Evolutionary conservation across 30 jellyfish, hydroid and myxozoan genomes (phyloP), one percentile per base, ranked within the genome.

Genomic region (Aurelia aurita complex sp. Pacific): DNA sequence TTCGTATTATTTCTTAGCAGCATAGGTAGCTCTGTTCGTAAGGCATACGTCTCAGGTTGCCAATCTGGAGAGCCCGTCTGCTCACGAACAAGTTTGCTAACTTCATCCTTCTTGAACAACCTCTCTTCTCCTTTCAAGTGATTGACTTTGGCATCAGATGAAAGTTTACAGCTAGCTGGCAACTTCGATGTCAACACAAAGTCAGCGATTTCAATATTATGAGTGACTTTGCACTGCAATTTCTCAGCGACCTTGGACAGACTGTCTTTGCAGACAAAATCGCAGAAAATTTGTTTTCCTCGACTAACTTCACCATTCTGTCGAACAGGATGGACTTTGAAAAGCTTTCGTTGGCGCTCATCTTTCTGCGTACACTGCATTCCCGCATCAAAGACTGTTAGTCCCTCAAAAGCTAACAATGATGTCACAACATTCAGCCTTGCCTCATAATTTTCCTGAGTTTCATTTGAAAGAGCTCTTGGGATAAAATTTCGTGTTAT

Each of bases 401-500:
- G 15, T 23, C 8, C 70, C n/a, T 15, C 12, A 14, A 6, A 8
- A 14, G 54, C 33, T 40, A 36, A 53, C 5, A 15, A 33, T 5
- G 43, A 76, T 29, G 68, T n/a, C 33, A 63, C 50, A 4, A 78
- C 73, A 57, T 33, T 57, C 35, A 54, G 5, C 40, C 98, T 71
- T 23, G 81, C 66, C 16, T 65, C 70, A 64, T 64, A 72, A 70
- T 73, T 81, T 2, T 32, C 89, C 17, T 19, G 40, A 13, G 57
- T 74, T 43, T 92, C 98, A 42, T 69, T 69, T 10, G 82, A 62
- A n/a, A 74, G 19, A 29, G 80, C 40, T 18, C 43, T 76, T 34
- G 91, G 95, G 14, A 92, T 60, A 59, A 86, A 92, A 61, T 75
- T 88, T 59, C 98, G 70, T 4, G 97, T 86, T 74, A 92, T 73